phyloP scores from a whole-genome alignment of 2,797 vertebrate genomes.

The Schizothorax lantsangensis region DNA sequence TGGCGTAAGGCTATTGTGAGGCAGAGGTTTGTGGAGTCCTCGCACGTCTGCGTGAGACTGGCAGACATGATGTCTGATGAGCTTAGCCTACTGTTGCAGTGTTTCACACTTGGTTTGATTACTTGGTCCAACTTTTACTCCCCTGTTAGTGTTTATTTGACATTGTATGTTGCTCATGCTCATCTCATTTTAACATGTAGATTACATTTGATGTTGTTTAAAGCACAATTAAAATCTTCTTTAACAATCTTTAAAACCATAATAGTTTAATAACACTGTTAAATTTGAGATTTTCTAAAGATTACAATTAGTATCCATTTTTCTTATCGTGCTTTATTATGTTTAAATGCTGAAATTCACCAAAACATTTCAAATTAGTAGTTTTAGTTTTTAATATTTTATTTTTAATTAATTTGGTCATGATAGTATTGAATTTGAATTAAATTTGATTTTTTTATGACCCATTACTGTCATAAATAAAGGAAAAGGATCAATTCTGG shows the following conservation, averaged over 20 bases:
- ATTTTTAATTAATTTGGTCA: not conserved
- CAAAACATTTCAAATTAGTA: not conserved
- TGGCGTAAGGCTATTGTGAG: conserved; percentile 25
- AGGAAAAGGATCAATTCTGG: not conserved
- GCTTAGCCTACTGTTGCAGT: conserved; percentile 30
- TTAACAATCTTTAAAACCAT: not conserved
- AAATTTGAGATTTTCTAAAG: not conserved
- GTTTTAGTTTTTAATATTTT: not conserved
- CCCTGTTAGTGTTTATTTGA: not conserved
- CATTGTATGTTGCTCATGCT: not conserved
- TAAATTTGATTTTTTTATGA: not conserved
- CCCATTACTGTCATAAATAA: not conserved
- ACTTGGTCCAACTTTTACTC: not conserved
- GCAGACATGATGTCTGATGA: conserved; percentile 28
- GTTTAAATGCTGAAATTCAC: not conserved
- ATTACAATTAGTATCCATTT: not conserved
- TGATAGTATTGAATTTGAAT: not conserved
- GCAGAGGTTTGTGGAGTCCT: conserved; percentile 48
- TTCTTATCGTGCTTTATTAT: not conserved
- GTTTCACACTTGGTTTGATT: conserved; percentile 9
- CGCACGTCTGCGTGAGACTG: conserved; percentile 27
- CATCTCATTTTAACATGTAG: not conserved
- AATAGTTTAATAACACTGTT: not conserved
- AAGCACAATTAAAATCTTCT: not conserved
- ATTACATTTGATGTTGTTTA: not conserved